A percentile compares a stretch with the other conserved stretches of the same genome.
Conservation (phyloP, 1,140 invertebrate species). For the Bombus ignitus region DNA sequence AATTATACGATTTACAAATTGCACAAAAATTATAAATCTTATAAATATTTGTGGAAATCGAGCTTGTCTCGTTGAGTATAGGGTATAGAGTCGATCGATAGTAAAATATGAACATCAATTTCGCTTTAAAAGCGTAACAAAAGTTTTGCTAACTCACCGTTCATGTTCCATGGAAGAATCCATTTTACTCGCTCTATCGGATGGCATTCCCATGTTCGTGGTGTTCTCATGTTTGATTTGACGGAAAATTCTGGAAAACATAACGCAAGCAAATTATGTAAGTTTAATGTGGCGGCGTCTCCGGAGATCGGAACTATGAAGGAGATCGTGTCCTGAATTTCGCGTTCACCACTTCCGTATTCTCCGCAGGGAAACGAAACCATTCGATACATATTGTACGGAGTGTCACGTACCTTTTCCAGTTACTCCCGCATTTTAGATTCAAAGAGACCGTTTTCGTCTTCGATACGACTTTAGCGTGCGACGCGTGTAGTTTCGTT, state of each 20-base stretch:
- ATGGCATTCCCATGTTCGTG: constrained; percentile 2
- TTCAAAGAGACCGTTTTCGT: constrained; percentile 58
- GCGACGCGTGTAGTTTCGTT: background rate
- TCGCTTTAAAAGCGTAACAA: background rate
- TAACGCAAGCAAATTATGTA: constrained; percentile 61
- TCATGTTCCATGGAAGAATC: background rate
- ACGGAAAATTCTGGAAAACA: constrained; percentile 45
- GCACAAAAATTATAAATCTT: too few relatives aligned
- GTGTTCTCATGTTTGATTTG: background rate
- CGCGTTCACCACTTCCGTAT: constrained; percentile 27
- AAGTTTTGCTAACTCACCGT: background rate
- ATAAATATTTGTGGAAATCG: too few relatives aligned
- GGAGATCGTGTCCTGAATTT: constrained; percentile 62
- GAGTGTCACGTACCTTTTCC: constrained; percentile 58
- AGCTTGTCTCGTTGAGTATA: too few relatives aligned
- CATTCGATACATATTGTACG: constrained; percentile 67
- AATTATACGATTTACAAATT: too few relatives aligned
- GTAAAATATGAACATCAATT: background rate
- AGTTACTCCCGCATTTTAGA: constrained; percentile 56
- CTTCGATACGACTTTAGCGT: constrained; percentile 16
- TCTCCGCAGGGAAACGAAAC: constrained; percentile 40
- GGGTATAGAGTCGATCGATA: too few relatives aligned
- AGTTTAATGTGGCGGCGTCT: constrained; percentile 57
- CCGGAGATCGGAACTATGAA: constrained; percentile 54
- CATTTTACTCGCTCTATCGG: background rate